Percentiles rank a stretch among this genome's conserved stretches.
phyloP scores from a whole-genome alignment of 2,113 vertebrate species.

The Neodon shergylaensis region DNA sequence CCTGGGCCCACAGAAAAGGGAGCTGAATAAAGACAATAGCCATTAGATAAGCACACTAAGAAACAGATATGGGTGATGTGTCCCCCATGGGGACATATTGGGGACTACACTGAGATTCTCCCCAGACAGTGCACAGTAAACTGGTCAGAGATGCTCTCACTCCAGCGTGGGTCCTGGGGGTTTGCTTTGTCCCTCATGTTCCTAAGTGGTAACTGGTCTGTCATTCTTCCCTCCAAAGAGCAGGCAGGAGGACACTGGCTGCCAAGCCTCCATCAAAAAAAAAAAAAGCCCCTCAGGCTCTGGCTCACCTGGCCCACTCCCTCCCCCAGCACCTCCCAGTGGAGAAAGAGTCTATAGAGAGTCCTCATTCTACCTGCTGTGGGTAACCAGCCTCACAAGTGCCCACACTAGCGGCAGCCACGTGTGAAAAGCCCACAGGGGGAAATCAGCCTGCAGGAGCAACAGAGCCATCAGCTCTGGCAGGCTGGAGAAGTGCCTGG shows the following conservation, averaged over 20 bases:
- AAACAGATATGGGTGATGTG: fast-evolving
- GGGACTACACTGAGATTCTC: neutral
- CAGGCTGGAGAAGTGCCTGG: neutral
- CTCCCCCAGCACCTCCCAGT: neutral
- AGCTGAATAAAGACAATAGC: too few species aligned
- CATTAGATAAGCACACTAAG: fast-evolving
- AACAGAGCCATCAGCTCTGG: too few species aligned
- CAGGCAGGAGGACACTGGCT: neutral
- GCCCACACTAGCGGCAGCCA: too few species aligned
- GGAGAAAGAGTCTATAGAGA: neutral
- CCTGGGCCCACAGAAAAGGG: fast-evolving
- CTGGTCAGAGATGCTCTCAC: neutral
- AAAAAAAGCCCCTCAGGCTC: too few species aligned
- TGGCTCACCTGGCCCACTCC: too few species aligned
- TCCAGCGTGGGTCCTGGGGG: neutral
- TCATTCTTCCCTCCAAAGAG: neutral
- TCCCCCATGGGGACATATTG: neutral
- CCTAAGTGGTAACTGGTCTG: neutral
- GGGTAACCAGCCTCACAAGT: neutral
- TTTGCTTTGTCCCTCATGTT: neutral
- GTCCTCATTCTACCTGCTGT: too few species aligned
- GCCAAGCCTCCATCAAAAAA: neutral
- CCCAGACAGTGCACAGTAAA: fast-evolving
- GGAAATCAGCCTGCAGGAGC: neutral
- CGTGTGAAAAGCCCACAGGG: neutral